These are phyloP conservation scores for Trachelus troglodyta DNA, from an alignment of 2,888 invertebrate genomes.

Conservation along the genomic window DNA sequence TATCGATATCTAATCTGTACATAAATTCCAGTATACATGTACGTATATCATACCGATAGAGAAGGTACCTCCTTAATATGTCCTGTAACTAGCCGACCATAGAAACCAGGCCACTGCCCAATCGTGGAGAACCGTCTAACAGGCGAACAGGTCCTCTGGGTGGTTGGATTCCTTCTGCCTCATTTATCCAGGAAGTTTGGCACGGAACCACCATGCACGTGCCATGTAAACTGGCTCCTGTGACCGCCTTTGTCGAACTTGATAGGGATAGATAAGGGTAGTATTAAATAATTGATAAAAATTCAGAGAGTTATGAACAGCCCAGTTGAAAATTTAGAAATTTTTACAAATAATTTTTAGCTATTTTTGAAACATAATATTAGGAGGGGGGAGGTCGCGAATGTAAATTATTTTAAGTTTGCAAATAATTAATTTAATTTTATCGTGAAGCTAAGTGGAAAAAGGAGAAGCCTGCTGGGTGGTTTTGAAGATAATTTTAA, in stretches of 20 bases:
- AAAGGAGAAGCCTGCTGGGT: background rate
- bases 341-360: background rate
- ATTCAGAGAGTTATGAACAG: background rate
- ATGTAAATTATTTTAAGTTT: background rate
- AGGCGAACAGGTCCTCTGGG: slow-evolving; percentile 28
- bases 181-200: slow-evolving; percentile 33
- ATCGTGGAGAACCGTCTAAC: slow-evolving; percentile 40
- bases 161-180: slow-evolving; percentile 36
- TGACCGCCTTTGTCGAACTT: background rate
- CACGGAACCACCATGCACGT: background rate
- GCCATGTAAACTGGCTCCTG: background rate
- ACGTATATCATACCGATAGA: background rate
- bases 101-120: slow-evolving; percentile 55
- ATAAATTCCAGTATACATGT: background rate
- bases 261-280: background rate
- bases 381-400: too few species aligned
- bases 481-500: background rate
- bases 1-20: background rate
- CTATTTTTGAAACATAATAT: background rate
- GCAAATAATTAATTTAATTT: background rate
- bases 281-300: background rate
- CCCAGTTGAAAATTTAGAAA: background rate
- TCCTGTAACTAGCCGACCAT: slow-evolving; percentile 35
- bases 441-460: background rate
- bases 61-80: background rate